Conservation (phyloP, 1,140 invertebrate genomes). For the Drosophila murphyi region DNA sequence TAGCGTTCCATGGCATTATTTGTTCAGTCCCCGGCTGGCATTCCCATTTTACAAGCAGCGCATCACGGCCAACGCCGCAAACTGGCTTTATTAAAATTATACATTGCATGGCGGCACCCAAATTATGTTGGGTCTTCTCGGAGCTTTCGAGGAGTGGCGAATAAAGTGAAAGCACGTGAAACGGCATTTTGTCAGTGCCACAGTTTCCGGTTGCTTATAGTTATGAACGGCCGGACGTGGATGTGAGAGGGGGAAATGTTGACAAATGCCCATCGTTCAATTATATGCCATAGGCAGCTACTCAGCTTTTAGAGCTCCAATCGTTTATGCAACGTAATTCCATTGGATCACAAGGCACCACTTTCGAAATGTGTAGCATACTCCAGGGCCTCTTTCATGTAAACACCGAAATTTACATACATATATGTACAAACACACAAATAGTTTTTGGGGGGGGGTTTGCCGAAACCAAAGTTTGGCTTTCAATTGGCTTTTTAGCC, state of each 20-base stretch:
- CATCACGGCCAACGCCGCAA: constrained; percentile 17
- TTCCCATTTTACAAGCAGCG: constrained; percentile 14
- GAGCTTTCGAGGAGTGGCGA: constrained; percentile 4
- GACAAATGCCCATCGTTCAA: constrained; percentile 51
- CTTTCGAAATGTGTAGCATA: constrained; percentile 34
- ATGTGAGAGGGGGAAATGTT: constrained; percentile 8
- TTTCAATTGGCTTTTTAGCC: constrained; percentile 36
- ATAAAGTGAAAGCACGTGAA: constrained; percentile 48
- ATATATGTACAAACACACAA: neutral
- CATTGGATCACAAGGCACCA: constrained; percentile 23
- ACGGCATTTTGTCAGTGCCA: constrained; percentile 55
- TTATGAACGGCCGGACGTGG: constrained; percentile 15
- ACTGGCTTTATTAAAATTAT: constrained; percentile 66
- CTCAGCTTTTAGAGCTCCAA: neutral
- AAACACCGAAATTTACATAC: constrained; percentile 30
- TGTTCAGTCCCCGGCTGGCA: constrained; percentile 34
- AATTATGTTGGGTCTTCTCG: constrained; percentile 47
- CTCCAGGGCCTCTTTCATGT: constrained; percentile 23
- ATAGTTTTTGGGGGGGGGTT: neutral
- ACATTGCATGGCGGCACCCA: constrained; percentile 46
- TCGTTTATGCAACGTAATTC: constrained; percentile 17
- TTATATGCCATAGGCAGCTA: constrained; percentile 35
- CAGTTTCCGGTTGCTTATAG: constrained; percentile 40
- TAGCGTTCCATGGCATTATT: constrained; percentile 62
- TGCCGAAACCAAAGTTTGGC: constrained; percentile 21